Evolutionary conservation across 2,888 invertebrate genomes (phyloP), one percentile per base, ranked within the genome.

Genomic region (Baronia brevicornis): DNA sequence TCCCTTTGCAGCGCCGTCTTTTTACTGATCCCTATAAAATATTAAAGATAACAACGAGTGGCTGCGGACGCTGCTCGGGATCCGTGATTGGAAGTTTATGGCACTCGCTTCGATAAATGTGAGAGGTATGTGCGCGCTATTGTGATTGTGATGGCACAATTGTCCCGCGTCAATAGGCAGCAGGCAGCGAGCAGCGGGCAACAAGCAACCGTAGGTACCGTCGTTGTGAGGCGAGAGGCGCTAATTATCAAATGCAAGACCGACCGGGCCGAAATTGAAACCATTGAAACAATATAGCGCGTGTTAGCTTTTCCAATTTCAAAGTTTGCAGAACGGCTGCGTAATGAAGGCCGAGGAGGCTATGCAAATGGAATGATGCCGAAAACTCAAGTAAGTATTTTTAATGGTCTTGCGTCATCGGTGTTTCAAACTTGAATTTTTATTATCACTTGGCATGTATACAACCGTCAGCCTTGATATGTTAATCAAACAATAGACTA

Each of bases 361-460:
- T 70, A 73, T 73, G 77, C 79, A 79, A 82, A 79, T 71, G 78
- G 66, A 74, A 71, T 63, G 73, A 67, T 72, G 80, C 82, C 84
- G 78, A 82, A 84, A 80, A 80, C 60, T 71, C 70, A 65, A 66
- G 65, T 62, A 61, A 60, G 72, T 72, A 78, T 73, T 75, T 68
- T 82, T 82, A 82, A 82, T 79, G 78, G 80, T 73, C 72, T 84
- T 84, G 78, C 84, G 82, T 82, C 84, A 84, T 80, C 69, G 65
- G 51, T 60, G 67, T 68, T 80, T 74, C 73, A 80, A 82, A 84
- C 84, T 82, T 84, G 82, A 80, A 79, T 77, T 82, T 84, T 82
- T 79, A 84, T 84, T 84, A 82, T 84, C 84, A 82, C 84, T 72
- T 79, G 66, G 66, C 67, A 61, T 69, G 73, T 79, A 75, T 80